Evolutionary conservation across 2,888 invertebrate species (phyloP).

Genomic region (Mythimna ferrago): DNA sequence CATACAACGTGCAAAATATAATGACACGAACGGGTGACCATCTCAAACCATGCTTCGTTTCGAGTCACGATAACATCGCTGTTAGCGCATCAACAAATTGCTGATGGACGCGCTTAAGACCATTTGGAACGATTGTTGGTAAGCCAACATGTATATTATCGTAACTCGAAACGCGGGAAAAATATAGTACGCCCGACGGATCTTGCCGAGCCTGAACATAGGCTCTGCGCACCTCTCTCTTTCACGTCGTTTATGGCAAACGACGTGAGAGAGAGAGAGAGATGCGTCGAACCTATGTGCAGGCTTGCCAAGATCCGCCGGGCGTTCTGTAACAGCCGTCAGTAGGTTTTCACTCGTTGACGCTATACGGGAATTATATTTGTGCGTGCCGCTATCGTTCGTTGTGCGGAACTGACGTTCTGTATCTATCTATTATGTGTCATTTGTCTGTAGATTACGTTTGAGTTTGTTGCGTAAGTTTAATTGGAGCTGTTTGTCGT

Average conservation of each 20-base stretch:
- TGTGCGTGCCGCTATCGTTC: background rate
- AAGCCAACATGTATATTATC: too few species aligned
- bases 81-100: too few species aligned
- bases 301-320: too few species aligned
- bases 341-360: background rate
- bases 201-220: too few species aligned
- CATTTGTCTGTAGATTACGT: conserved; percentile 36
- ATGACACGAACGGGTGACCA: background rate
- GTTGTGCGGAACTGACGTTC: background rate
- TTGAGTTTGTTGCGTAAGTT: conserved; percentile 49
- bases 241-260: too few species aligned
- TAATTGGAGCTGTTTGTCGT: conserved; percentile 49
- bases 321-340: too few species aligned
- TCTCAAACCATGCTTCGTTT: background rate
- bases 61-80: background rate
- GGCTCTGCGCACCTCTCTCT: too few species aligned
- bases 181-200: background rate
- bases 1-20: background rate
- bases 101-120: too few species aligned
- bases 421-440: conserved; percentile 18
- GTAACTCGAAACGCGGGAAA: too few species aligned
- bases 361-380: background rate
- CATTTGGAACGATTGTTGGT: too few species aligned
- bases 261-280: too few species aligned
- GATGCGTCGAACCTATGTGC: too few species aligned